Base-by-base conservation (phyloP, 2,113 vertebrate species). In the Tachuris rubrigastra region DNA sequence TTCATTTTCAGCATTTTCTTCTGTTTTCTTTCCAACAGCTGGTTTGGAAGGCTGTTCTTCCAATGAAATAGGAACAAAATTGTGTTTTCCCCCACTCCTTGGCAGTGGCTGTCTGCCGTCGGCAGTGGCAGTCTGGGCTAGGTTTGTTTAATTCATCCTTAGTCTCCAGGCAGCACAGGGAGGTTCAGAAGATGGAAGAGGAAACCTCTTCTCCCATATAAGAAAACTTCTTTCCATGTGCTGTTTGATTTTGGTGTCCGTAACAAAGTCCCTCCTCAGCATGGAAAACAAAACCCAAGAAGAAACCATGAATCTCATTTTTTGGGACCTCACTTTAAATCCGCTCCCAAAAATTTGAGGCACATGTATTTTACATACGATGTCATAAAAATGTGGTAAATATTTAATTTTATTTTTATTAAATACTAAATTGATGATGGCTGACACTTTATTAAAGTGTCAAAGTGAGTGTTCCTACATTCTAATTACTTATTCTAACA, bases 371-470 rank as follows among this genome's bases (percentile, higher is more conserved):
- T 98, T 97, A 97, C 97, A 96, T 88, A 84, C 13, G 82, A 91
- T 12, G 37, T 91, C 78, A 94, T 89, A 87, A 86, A 98, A 98
- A 96, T 5, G 95, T 88, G 89, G 98, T 97, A 97, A 98, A 98
- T 98, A 97, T 98, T 98, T 98, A 95, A 98, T 98, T 98, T 97
- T 97, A 97, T 98, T 97, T 98, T 98, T 97, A 98, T 97, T 98
- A 98, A 98, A 97, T 97, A 96, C 97, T 87, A 97, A 98, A 97
- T 96, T 94, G 96, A 97, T 98, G 98, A 98, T 41, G 97, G 97
- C 96, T 97, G 98, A 98, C 98, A 98, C 98, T 98, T 98, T 98
- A 98, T 98, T 98, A 98, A 97, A 98, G 97, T 97, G 97, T 98
- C 98, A 96, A 83, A 97, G 96, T 76, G 97, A 98, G 98, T 98